phyloP scores from a whole-genome alignment of 2,888 invertebrate species.

The Petrophora chlorosata region DNA sequence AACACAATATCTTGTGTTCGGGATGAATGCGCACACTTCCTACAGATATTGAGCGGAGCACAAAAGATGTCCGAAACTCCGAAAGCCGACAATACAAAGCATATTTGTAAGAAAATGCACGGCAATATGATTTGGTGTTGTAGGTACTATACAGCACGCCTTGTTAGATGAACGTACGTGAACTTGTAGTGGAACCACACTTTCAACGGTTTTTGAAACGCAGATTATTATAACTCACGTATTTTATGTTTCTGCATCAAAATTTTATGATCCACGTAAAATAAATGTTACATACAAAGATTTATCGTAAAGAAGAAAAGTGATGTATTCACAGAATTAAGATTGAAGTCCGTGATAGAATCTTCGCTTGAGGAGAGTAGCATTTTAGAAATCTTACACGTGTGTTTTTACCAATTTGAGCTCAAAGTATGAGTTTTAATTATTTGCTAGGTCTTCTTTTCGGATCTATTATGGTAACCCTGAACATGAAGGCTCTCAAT shows the following conservation, averaged over 20 bases:
- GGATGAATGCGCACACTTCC: conserved; percentile 58
- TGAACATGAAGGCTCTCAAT: conserved; percentile 39
- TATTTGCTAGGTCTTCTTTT: too few relatives aligned
- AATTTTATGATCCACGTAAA: too few relatives aligned
- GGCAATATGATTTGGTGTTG: conserved; percentile 43
- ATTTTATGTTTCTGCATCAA: too few relatives aligned
- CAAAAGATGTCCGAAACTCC: conserved; percentile 61
- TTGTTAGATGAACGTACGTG: conserved; percentile 3
- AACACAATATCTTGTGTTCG: conserved; percentile 51
- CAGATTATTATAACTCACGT: too few relatives aligned
- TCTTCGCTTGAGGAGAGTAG: too few relatives aligned
- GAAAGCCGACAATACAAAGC: conserved; percentile 57
- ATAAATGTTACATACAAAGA: too few relatives aligned
- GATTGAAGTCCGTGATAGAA: too few relatives aligned
- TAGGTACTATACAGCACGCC: conserved; percentile 4
- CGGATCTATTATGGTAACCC: conserved; percentile 18
- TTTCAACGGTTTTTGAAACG: not conserved
- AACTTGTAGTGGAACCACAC: conserved; percentile 15
- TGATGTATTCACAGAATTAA: too few relatives aligned
- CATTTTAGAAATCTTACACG: too few relatives aligned
- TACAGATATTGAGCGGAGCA: conserved; percentile 62
- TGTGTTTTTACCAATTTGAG: too few relatives aligned
- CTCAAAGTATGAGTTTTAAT: too few relatives aligned
- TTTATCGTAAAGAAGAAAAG: too few relatives aligned
- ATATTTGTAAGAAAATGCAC: conserved; percentile 60